These are phyloP conservation scores for Puffinus mauretanicus DNA, from an alignment of 2,113 vertebrate genomes.

Conservation along the genomic window DNA sequence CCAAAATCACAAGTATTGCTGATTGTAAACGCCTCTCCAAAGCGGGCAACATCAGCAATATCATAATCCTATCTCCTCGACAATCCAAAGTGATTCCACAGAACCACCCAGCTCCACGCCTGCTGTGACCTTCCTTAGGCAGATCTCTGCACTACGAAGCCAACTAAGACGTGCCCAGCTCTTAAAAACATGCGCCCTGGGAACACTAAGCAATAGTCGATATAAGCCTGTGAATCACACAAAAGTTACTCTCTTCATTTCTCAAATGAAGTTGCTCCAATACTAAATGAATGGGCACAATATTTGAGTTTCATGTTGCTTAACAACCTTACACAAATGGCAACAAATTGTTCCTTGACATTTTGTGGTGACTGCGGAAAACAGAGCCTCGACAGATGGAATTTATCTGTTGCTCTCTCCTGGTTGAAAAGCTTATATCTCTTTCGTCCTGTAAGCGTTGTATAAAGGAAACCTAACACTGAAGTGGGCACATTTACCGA, in stretches of 20 bases:
- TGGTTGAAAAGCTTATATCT: background rate
- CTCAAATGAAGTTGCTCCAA: slow-evolving; percentile 12
- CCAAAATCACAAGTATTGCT: background rate
- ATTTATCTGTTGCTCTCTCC: slow-evolving; percentile 52
- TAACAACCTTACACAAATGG: slow-evolving; percentile 35
- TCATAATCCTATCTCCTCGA: background rate
- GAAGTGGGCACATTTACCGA: background rate
- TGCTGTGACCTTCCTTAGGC: background rate
- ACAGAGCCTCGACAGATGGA: slow-evolving; percentile 46
- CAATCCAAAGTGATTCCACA: background rate
- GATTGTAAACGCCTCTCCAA: background rate
- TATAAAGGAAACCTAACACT: background rate
- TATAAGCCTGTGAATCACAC: background rate
- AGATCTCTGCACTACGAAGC: background rate
- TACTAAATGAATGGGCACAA: slow-evolving; percentile 28
- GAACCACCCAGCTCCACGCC: background rate
- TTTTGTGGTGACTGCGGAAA: slow-evolving; percentile 34
- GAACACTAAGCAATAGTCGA: background rate
- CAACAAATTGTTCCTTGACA: slow-evolving; percentile 61
- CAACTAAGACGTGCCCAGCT: background rate
- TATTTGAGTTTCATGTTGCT: slow-evolving; percentile 61
- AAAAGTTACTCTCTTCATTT: background rate
- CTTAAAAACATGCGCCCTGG: background rate
- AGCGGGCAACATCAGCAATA: background rate
- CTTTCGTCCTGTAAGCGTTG: background rate